Conservation (phyloP, 1,140 invertebrate genomes). For the Nautilus pompilius region DNA sequence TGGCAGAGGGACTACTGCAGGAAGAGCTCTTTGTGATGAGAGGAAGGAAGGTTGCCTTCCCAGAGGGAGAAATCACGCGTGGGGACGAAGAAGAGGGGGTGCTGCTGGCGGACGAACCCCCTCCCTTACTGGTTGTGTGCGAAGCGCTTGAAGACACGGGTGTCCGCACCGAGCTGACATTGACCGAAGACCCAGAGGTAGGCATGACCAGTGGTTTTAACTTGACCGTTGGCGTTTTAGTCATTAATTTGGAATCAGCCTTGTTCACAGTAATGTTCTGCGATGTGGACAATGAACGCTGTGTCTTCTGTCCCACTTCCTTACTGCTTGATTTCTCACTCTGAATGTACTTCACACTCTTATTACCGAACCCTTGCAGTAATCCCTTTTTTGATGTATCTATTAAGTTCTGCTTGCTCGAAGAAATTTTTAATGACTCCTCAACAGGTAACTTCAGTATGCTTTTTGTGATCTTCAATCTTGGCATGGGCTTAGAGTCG, state of each 20-base stretch:
- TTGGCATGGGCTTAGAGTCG: slow-evolving; percentile 23
- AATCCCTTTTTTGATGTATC: slow-evolving; percentile 6
- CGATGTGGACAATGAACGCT: slow-evolving; percentile 12
- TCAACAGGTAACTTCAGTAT: slow-evolving; percentile 16
- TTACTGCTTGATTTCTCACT: slow-evolving; percentile 11
- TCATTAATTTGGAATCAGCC: slow-evolving; percentile 45
- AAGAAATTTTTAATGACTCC: slow-evolving; percentile 8
- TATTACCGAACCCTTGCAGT: background rate
- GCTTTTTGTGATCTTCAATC: slow-evolving; percentile 34
- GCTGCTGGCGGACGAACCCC: background rate
- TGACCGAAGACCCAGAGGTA: slow-evolving; percentile 30
- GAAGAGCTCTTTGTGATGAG: background rate
- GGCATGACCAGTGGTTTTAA: slow-evolving; percentile 48
- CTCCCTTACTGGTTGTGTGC: slow-evolving; percentile 1
- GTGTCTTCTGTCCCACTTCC: slow-evolving; percentile 25
- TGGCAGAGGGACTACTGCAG: slow-evolving; percentile 11
- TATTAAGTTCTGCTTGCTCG: slow-evolving; percentile 7
- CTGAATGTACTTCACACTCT: slow-evolving; percentile 7
- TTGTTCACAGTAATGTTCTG: slow-evolving; percentile 28
- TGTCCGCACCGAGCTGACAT: slow-evolving; percentile 14
- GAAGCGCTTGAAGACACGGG: slow-evolving; percentile 7
- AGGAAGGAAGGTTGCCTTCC: background rate
- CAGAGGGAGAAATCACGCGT: background rate
- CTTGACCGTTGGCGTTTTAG: slow-evolving; percentile 50
- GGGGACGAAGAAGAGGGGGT: background rate